Conservation (phyloP, 2,888 invertebrate genomes). For the Luperina testacea region DNA sequence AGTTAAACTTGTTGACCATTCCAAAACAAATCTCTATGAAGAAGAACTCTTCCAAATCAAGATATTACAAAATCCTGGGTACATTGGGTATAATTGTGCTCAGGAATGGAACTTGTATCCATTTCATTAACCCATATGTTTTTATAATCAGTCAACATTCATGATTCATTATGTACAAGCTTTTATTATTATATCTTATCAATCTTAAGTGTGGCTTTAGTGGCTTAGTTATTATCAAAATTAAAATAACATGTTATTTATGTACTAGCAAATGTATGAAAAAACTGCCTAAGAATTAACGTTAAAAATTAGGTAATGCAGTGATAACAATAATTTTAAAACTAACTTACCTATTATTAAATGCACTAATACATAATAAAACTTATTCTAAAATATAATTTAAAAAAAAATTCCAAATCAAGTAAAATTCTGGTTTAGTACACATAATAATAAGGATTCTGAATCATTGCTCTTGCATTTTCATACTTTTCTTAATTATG, state of each 20-base stretch:
- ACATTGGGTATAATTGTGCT: neutral
- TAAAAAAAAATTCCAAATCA: neutral
- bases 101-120: neutral
- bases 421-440: neutral
- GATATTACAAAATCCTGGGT: neutral
- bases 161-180: neutral
- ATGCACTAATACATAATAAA: neutral
- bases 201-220: neutral
- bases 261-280: neutral
- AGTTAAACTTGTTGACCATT: neutral
- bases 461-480: neutral
- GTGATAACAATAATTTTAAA: neutral
- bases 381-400: neutral
- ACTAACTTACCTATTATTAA: neutral
- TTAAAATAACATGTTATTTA: conserved; percentile 2
- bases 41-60: neutral
- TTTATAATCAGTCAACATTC: no score
- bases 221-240: neutral
- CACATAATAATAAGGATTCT: no score
- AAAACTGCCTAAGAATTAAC: neutral
- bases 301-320: neutral
- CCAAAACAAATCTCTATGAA: neutral
- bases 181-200: conserved; percentile 2
- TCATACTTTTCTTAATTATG: neutral
- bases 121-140: neutral